phyloP scores from a whole-genome alignment of 2,113 vertebrate species.

The Cryptomyrus ogoouensis region DNA sequence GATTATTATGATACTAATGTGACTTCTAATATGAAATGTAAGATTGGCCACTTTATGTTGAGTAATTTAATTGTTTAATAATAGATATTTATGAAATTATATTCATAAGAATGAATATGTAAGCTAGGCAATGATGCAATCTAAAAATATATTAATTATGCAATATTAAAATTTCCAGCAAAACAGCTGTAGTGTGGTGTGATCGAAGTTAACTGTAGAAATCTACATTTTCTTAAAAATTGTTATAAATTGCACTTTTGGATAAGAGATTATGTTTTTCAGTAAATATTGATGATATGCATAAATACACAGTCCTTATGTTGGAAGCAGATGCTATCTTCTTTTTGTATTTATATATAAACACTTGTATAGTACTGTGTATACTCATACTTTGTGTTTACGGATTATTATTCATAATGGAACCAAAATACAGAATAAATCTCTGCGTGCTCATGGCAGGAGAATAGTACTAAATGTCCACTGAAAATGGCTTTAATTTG shows the following conservation, averaged over 20 bases:
- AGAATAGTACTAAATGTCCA: not conserved
- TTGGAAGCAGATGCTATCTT: not conserved
- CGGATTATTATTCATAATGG: not conserved
- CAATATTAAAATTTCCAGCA: not conserved
- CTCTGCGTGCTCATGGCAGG: not conserved
- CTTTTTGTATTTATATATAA: not conserved
- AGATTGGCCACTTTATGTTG: not conserved
- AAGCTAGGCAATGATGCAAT: not conserved
- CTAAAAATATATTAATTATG: not conserved
- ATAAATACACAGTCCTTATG: not conserved
- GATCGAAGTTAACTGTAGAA: not conserved
- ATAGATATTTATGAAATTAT: not conserved
- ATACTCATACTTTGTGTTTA: conserved; percentile 12
- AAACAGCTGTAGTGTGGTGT: not conserved
- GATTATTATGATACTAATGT: not conserved
- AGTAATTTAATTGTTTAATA: not conserved
- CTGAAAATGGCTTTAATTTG: conserved; percentile 6
- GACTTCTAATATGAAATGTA: not conserved
- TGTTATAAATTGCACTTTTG: not conserved
- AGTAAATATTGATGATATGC: conserved; percentile 3
- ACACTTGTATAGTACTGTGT: not conserved
- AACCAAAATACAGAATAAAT: conserved; percentile 5
- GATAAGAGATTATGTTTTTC: not conserved
- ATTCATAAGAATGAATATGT: not conserved
- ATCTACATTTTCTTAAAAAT: not conserved